These are phyloP conservation scores for Tiliacea aurago DNA, from an alignment of 2,888 invertebrate species.

Conservation along the genomic window DNA sequence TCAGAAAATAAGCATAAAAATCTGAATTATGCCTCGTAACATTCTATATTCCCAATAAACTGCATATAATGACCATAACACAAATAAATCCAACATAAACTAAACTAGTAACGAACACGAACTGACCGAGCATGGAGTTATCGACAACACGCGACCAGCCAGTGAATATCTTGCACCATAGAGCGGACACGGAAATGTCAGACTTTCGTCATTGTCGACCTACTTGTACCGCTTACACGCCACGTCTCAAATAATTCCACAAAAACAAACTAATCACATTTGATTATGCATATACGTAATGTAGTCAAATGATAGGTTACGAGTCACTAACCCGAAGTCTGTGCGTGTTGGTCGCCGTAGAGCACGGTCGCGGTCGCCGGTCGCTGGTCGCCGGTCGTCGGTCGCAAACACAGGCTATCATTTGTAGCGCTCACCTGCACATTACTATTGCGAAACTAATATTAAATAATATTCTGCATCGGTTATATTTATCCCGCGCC, in stretches of 20 bases:
- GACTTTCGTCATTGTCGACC: constrained; percentile 24
- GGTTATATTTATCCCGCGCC: constrained; percentile 78
- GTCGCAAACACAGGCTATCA: constrained; percentile 68
- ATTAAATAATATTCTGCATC: constrained; percentile 78
- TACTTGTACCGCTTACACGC: constrained; percentile 11
- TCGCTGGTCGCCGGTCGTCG: constrained; percentile 29
- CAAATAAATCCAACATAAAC: not conserved
- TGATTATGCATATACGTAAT: constrained; percentile 63
- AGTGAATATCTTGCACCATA: constrained; percentile 33
- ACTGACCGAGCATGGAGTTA: too few species aligned
- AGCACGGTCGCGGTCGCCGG: constrained; percentile 53
- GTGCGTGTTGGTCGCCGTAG: constrained; percentile 57
- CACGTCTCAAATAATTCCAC: constrained; percentile 42
- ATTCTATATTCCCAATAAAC: not conserved
- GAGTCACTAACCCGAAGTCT: constrained; percentile 43
- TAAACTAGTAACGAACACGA: too few species aligned
- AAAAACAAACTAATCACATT: constrained; percentile 56
- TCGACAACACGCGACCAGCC: not conserved
- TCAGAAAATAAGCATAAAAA: too few species aligned
- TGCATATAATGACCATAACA: constrained; percentile 4
- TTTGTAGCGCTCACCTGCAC: constrained; percentile 72
- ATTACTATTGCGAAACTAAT: constrained; percentile 80
- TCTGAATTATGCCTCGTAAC: not conserved
- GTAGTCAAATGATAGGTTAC: constrained; percentile 52
- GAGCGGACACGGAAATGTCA: constrained; percentile 31